Evolutionary conservation across 2,113 vertebrate genomes (phyloP), one percentile per base, ranked within the genome.

Genomic region (Rhipidura dahli): DNA sequence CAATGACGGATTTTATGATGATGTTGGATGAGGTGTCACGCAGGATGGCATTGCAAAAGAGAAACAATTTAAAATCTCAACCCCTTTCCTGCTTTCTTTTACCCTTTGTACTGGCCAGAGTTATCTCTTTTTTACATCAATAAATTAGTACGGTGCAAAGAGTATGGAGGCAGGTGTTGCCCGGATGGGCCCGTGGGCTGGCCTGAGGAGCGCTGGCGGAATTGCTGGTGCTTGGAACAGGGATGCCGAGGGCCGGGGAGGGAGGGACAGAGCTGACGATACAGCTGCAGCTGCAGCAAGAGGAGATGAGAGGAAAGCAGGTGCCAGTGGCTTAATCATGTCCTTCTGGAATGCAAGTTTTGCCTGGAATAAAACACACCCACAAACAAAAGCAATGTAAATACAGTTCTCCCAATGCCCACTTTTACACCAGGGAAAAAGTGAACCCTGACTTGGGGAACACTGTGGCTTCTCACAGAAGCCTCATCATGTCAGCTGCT

Each of bases 311-410:
- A 99, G 98, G 96, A 99, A 99, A 82, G 99, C 98, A 2, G 99
- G 98, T 44, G 99, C 97, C 97, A 99, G 94, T 0, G 99, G 98
- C 97, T 99, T 99, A 85, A 98, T 98, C 97, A 99, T 92, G 89
- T 99, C 99, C 96, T 99, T 99, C 97, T 98, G 98, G 97, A 98
- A 98, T 91, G 98, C 98, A 19, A 99, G 98, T 93, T 99, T 99
- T 83, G 98, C 98, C 99, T 99, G 91, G 54, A 64, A 94, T 59
- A 81, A 84, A 97, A 76, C 69, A 93, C 63, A 94, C 61, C 90
- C 16, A 40, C 44, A n/a, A n/a, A 90, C 21, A 42, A 71, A 72
- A 37, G 23, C 33, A 64, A 26, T 4, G 19, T 90, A 87, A 90
- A 83, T 72, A 39, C 53, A 35, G 57, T 45, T 63, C 35, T 86